Conservation (phyloP, 2,888 invertebrate species). For the Eupeodes latifasciatus region DNA sequence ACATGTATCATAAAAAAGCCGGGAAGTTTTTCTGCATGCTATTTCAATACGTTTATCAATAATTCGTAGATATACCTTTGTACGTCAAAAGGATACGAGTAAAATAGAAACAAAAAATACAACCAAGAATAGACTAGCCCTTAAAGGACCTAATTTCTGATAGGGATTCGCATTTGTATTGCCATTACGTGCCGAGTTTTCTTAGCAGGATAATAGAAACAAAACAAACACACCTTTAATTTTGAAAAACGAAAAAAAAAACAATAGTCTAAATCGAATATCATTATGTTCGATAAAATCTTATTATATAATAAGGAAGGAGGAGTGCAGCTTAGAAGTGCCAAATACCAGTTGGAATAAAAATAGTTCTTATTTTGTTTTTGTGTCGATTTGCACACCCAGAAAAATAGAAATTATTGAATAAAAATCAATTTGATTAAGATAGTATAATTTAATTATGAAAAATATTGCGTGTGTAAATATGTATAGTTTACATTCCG, state of each 20-base stretch:
- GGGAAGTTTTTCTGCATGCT: slow-evolving; percentile 61
- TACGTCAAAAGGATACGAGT: neutral
- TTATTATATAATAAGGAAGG: neutral
- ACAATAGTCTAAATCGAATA: slow-evolving; percentile 62
- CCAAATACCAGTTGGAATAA: slow-evolving; percentile 42
- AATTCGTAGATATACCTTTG: slow-evolving; percentile 11
- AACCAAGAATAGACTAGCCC: slow-evolving; percentile 57
- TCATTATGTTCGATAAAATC: slow-evolving; percentile 56
- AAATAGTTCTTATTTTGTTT: slow-evolving; percentile 26
- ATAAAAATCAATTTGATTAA: slow-evolving; percentile 70
- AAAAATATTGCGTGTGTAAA: slow-evolving; percentile 53
- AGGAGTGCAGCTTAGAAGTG: slow-evolving; percentile 31
- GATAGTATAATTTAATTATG: slow-evolving; percentile 66
- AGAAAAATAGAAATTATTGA: slow-evolving; percentile 48
- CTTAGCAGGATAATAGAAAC: slow-evolving; percentile 42
- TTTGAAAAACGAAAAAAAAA: slow-evolving; percentile 19
- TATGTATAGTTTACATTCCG: neutral
- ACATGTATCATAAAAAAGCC: slow-evolving; percentile 40
- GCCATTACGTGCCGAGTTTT: slow-evolving; percentile 51
- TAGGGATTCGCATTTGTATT: slow-evolving; percentile 60
- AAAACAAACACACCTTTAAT: slow-evolving; percentile 56
- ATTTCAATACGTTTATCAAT: slow-evolving; percentile 62
- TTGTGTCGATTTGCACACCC: slow-evolving; percentile 62
- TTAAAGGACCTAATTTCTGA: slow-evolving; percentile 58
- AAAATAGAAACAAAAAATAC: slow-evolving; percentile 9